Conservation (phyloP, 2,113 vertebrate species). For the Hemicordylus capensis region DNA sequence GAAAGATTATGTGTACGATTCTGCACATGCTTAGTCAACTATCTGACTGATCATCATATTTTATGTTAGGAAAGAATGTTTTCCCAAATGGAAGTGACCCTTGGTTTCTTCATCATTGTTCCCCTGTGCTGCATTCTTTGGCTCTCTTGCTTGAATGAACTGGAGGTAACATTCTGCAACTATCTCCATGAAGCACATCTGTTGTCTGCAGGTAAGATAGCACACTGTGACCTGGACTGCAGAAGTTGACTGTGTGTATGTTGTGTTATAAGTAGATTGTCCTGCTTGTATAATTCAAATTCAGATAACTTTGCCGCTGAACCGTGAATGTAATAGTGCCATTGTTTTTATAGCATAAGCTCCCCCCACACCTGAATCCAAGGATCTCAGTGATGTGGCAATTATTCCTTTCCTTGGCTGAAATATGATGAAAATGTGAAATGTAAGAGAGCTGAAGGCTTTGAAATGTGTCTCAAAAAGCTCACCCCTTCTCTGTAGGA, state of each 20-base stretch:
- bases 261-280: background rate
- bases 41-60: background rate
- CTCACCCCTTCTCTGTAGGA: background rate
- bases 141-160: background rate
- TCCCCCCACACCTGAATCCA: background rate
- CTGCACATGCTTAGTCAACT: background rate
- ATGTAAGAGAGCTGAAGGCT: background rate
- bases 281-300: background rate
- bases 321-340: background rate
- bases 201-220: background rate
- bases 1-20: no score
- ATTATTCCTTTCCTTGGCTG: background rate
- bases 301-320: background rate
- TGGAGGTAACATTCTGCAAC: no score
- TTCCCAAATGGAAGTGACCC: background rate
- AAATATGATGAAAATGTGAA: background rate
- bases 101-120: background rate
- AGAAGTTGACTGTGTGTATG: background rate
- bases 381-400: background rate
- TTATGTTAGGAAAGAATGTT: background rate
- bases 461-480: constrained; percentile 6
- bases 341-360: background rate
- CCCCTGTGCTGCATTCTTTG: no score
- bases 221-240: background rate
- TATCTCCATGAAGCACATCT: background rate